Evolutionary conservation across 2,888 invertebrate species (phyloP), one percentile per base, ranked within the genome.

Genomic region (Zootermopsis nevadensis): DNA sequence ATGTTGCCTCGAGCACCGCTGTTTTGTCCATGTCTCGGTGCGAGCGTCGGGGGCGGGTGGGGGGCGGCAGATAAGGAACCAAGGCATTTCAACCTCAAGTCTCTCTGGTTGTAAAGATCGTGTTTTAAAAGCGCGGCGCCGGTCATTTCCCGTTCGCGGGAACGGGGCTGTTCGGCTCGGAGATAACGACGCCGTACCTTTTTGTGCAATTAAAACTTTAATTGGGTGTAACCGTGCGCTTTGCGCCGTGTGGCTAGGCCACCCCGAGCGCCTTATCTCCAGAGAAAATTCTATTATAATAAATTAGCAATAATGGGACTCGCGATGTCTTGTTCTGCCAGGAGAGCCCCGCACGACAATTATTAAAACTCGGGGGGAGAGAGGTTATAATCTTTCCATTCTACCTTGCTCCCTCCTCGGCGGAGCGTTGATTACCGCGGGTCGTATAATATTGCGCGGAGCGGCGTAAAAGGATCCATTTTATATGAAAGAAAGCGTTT

Each of bases 231-330:
- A 81, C 81, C 69, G 38, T 81, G 80, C 80, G 35, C 60, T 42
- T 80, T 80, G 38, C 67, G 35, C 15, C 19, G 19, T 48, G 27
- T 27, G 22, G 66, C 66, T 22, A 7, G 30, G 24, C 74, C 22
- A n/a, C n/a, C n/a, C n/a, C n/a, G n/a, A 35, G 38, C 76, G 48
- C 42, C 81, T 72, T 81, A 72, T 81, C 81, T 81, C 33, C 81
- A 48, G 53, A n/a, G 69, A 81, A 77, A 66, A 81, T 81, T 81
- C 81, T 72, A 81, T 81, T 81, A 81, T 81, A 81, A 81, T 81
- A 81, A 81, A 81, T 81, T 81, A 81, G 81, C 72, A 81, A 81
- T 81, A 81, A 81, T 81, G 81, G 72, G 69, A 72, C 81, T 81
- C 24, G 81, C 24, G 81, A 81, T 72, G 81, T 81, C 81, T 81